Evolutionary conservation across 2,888 invertebrate species (phyloP).

Genomic region (Myopa tessellatipennis): DNA sequence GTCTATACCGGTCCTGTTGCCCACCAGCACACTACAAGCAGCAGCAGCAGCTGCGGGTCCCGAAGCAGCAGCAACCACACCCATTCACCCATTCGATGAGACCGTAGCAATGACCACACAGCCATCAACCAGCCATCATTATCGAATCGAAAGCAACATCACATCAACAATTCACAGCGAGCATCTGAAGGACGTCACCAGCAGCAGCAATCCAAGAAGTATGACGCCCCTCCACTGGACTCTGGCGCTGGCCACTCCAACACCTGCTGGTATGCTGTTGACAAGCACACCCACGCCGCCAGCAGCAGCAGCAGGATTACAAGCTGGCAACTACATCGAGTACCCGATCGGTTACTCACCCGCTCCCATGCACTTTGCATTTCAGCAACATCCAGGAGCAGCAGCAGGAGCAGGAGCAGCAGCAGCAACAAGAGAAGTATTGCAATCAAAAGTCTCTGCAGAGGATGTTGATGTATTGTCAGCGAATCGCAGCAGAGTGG

Average conservation of each 20-base stretch:
- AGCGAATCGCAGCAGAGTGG: neutral
- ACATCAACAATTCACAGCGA: neutral
- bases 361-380: neutral
- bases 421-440: slow-evolving; percentile 1
- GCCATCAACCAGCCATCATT: neutral
- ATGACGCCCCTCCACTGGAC: slow-evolving; percentile 54
- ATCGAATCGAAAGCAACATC: slow-evolving; percentile 6
- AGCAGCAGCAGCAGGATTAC: slow-evolving; percentile 2
- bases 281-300: slow-evolving; percentile 43
- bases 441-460: neutral
- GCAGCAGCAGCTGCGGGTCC: slow-evolving; percentile 16
- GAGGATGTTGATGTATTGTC: neutral
- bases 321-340: neutral
- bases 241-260: slow-evolving; percentile 55
- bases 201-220: slow-evolving; percentile 21
- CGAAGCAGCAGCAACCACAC: slow-evolving; percentile 31
- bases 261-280: slow-evolving; percentile 54
- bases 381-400: slow-evolving; percentile 35
- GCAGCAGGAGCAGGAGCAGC: slow-evolving; percentile 27
- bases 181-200: neutral
- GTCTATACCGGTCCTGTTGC: slow-evolving; percentile 41
- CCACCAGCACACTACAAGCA: slow-evolving; percentile 31
- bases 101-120: slow-evolving; percentile 43
- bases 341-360: neutral
- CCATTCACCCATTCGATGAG: slow-evolving; percentile 44